Conservation (phyloP, 1,140 invertebrate genomes). For the Chironomus tepperi region DNA sequence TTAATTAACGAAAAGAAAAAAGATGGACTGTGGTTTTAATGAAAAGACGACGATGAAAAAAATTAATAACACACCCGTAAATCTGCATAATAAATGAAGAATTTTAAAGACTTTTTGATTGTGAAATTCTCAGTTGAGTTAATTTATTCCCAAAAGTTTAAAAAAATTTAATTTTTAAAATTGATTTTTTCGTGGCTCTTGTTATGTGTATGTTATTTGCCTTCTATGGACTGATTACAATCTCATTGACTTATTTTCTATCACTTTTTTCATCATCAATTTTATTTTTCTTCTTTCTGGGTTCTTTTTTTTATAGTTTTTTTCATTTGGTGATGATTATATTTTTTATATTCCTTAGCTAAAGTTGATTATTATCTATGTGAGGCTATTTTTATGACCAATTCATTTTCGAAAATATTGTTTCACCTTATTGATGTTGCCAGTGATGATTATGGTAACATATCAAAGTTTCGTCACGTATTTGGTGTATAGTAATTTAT, state of each 20-base stretch:
- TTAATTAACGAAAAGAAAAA: not conserved
- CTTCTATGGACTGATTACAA: conserved; percentile 19
- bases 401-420: conserved; percentile 18
- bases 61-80: conserved; percentile 17
- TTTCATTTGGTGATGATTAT: not conserved
- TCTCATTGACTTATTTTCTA: conserved; percentile 7
- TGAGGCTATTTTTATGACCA: conserved; percentile 15
- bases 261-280: conserved; percentile 14
- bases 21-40: not conserved
- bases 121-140: not conserved
- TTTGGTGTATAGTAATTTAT: too few species aligned
- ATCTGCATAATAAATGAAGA: conserved; percentile 4
- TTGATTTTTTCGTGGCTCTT: not conserved
- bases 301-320: not conserved
- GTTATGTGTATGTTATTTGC: not conserved
- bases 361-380: not conserved
- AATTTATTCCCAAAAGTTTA: not conserved
- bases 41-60: not conserved
- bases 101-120: not conserved
- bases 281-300: not conserved
- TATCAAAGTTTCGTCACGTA: not conserved
- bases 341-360: not conserved
- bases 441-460: not conserved
- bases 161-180: not conserved
- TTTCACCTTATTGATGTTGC: not conserved